Conservation (phyloP, 2,888 invertebrate species). For the Apocheima hispidaria region DNA sequence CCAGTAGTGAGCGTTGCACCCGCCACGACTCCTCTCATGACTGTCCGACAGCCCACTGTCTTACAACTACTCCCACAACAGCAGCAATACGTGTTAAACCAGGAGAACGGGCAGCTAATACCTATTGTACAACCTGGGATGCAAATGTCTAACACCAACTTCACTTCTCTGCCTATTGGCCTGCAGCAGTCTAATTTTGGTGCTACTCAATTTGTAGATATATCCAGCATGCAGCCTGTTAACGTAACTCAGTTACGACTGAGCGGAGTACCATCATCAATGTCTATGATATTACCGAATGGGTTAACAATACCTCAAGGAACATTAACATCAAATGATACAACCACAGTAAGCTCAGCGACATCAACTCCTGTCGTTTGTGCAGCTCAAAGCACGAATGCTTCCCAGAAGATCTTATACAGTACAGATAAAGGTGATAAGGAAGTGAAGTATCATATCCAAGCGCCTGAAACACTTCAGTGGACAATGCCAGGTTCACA, state of each 20-base stretch:
- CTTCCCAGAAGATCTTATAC: constrained; percentile 78
- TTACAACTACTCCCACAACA: constrained; percentile 74
- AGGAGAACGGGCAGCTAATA: constrained; percentile 81
- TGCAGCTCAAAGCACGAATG: constrained; percentile 76
- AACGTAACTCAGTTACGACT: constrained; percentile 78
- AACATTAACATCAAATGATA: constrained; percentile 70
- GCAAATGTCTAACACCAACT: constrained; percentile 78
- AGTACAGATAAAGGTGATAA: constrained; percentile 81
- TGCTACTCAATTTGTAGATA: constrained; percentile 73
- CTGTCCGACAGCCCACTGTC: constrained; percentile 78
- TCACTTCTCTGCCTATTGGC: constrained; percentile 74
- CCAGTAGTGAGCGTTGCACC: constrained; percentile 77
- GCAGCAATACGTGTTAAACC: constrained; percentile 80
- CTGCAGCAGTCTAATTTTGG: constrained; percentile 78
- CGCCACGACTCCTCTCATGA: constrained; percentile 76
- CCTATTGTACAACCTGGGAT: constrained; percentile 81
- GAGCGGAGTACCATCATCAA: constrained; percentile 79
- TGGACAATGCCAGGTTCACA: constrained; percentile 81
- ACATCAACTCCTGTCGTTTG: constrained; percentile 79
- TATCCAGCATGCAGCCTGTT: constrained; percentile 79
- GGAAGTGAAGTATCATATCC: constrained; percentile 79
- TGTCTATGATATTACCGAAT: constrained; percentile 82
- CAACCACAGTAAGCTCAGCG: constrained; percentile 78
- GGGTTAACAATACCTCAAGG: constrained; percentile 76
- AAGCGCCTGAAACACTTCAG: constrained; percentile 77